phyloP scores from a whole-genome alignment of 2,888 invertebrate genomes.

The Polydrusus pterygomalis region DNA sequence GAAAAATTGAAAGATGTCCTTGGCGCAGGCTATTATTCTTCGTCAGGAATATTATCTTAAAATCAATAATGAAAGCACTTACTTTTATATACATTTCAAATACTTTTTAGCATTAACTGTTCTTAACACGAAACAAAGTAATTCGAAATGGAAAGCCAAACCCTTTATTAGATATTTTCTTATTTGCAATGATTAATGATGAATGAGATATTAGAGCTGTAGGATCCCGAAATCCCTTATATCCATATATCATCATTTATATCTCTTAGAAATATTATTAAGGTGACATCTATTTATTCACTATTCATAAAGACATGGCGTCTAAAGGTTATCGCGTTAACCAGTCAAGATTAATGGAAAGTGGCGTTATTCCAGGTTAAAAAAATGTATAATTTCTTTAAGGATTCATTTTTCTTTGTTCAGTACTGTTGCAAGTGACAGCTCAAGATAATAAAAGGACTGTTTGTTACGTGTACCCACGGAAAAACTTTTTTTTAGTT shows the following conservation, averaged over 20 bases:
- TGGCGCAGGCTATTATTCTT: too few species aligned
- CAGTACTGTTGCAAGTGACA: constrained; percentile 7
- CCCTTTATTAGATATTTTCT: constrained; percentile 15
- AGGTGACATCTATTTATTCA: constrained; percentile 36
- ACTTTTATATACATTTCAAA: too few species aligned
- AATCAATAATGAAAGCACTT: too few species aligned
- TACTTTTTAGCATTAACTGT: too few species aligned
- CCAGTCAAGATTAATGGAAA: constrained; percentile 17
- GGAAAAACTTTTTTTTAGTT: background rate
- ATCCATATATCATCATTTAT: constrained; percentile 33
- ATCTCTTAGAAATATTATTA: constrained; percentile 8
- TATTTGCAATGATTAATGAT: constrained; percentile 29
- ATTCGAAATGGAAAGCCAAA: background rate
- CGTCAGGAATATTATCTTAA: too few species aligned
- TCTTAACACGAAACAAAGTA: background rate
- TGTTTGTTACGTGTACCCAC: background rate
- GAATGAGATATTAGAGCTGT: background rate
- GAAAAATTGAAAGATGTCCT: too few species aligned
- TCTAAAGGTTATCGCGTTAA: constrained; percentile 29
- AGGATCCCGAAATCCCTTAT: constrained; percentile 6
- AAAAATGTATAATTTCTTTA: constrained; percentile 10
- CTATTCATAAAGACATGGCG: constrained; percentile 31
- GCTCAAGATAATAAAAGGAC: background rate
- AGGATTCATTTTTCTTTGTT: constrained; percentile 18
- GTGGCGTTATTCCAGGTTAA: background rate